Evolutionary conservation across 2,888 invertebrate genomes (phyloP), one percentile per base, ranked within the genome.

Genomic region (Oxyscelio sp.): DNA sequence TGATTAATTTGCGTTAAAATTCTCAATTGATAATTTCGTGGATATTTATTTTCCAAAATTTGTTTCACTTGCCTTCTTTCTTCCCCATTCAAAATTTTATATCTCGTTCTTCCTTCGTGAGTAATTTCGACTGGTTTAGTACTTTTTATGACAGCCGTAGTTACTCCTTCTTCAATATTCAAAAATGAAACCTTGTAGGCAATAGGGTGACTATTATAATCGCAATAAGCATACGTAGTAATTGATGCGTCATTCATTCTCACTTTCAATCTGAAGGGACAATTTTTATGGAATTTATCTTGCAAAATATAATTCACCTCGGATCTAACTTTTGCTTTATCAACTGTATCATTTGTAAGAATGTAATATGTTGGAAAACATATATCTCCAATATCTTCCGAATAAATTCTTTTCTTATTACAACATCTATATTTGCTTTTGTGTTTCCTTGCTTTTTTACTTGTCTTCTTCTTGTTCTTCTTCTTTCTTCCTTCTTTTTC

Each of bases 11-110:
- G 24, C 24, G 13, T 1, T 0, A 22, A 24, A 15, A 40, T 11
- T 58, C 38, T 17, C 27, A 68, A 59, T 22, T 77, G 66, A 2
- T 17, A 45, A 58, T 38, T 24, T 43, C 77, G 19, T 1, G 77
- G 66, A 6, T 31, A 24, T 8, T 21, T 24, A 17, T 8, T 15
- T n/a, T 45, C 22, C 17, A 66, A 22, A n/a, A 38, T 8, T 11
- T 27, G 9, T 15, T 19, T 31, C 0, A 59, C 54, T n/a, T 54
- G 8, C n/a, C 19, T 21, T 34, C 77, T 40, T 22, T 58, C 59
- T 3, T 68, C 13, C 19, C 58, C 66, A 24, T 19, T 56, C 8
- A 77, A 38, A 8, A 48, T 22, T 15, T 59, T 43, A 59, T 38
- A 68, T 3, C 34, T 21, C 22, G 17, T 24, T 38, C 4, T 38